Evolutionary conservation across 2,797 vertebrate genomes (phyloP).

Genomic region (Gymnoscopelus microlampas): DNA sequence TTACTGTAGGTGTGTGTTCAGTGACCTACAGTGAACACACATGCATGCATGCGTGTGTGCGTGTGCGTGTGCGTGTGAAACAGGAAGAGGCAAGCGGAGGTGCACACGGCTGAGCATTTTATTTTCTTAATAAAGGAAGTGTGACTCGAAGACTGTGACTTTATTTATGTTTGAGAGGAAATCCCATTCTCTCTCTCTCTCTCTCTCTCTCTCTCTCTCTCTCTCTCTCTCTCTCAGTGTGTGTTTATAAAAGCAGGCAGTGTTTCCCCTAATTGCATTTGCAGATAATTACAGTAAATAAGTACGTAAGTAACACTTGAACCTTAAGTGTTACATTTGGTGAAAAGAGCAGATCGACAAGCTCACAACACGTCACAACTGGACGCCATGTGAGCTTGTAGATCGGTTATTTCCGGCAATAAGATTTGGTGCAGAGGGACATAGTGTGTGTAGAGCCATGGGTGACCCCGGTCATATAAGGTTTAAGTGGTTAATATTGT

Average conservation of each 20-base stretch:
- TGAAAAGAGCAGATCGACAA: too few species aligned
- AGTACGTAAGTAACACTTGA: too few species aligned
- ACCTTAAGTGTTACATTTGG: too few species aligned
- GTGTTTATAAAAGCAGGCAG: background rate
- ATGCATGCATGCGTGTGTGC: slow-evolving; percentile 19
- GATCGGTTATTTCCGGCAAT: too few species aligned
- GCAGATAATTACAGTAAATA: too few species aligned
- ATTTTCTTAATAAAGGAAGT: slow-evolving; percentile 67
- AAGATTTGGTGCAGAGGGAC: too few species aligned
- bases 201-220: slow-evolving; percentile 1
- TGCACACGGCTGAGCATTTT: slow-evolving; percentile 46
- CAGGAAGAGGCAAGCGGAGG: slow-evolving; percentile 59
- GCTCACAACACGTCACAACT: too few species aligned
- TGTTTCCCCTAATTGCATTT: background rate
- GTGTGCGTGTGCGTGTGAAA: background rate
- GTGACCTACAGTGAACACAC: too few species aligned
- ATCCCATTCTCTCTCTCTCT: slow-evolving; percentile 52
- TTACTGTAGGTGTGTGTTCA: slow-evolving; percentile 30
- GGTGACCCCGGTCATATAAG: too few species aligned
- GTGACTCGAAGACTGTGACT: slow-evolving; percentile 30
- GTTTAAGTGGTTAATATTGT: too few species aligned
- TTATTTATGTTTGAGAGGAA: slow-evolving; percentile 75
- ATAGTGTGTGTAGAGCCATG: too few species aligned
- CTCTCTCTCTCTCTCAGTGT: background rate
- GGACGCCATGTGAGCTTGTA: too few species aligned